Base-by-base conservation (phyloP, 2,797 vertebrate species). In the Eurystomus glaucurus region DNA sequence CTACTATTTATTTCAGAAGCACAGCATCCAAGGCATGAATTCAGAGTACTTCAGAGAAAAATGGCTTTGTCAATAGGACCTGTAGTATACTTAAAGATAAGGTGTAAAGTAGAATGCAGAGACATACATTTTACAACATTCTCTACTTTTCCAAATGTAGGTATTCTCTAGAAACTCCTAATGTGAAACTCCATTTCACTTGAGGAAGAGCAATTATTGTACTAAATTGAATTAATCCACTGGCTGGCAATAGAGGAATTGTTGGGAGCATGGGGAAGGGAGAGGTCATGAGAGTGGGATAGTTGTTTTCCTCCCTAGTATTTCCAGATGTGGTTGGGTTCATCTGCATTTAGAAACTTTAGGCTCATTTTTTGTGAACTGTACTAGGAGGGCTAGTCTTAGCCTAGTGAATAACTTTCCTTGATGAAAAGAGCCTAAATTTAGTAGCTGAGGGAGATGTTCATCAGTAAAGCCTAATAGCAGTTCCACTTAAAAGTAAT, bases 21-120 rank as follows among this genome's bases (percentile, higher is more conserved):
- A 29, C 60, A 61, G 12, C 41, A 58, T 71, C 29, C 11, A 61
- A 71, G n/a, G 14, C 79, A 15, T 68, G 57, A 51, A 65, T 94
- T 80, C 9, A 45, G 72, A 90, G 43, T 74, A 46, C 39, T 83
- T 94, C 3, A 81, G n/a, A 90, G 52, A 90, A 88, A 93, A 86
- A 81, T 75, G 37, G 21, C 31, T 85, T 85, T 94, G 52, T 78
- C 87, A 88, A 10, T 85, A 54, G 58, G 35, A 95, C 29, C n/a
- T 68, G 23, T 33, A 61, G 29, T 54, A 43, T 68, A 65, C 69
- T 92, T 86, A 51, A 23, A 88, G 71, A 68, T 74, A 54, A 68
- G 23, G 18, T 65, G 4, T 85, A 21, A 89, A 95, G 48, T 85
- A 79, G 69, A 85, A 66, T 68, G 41, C 51, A 69, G 52, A 90